A percentile compares a stretch with the other conserved stretches of the same genome.
Conservation (phyloP, 2,888 invertebrate species). For the Liopterus haemorrhoidalis region DNA sequence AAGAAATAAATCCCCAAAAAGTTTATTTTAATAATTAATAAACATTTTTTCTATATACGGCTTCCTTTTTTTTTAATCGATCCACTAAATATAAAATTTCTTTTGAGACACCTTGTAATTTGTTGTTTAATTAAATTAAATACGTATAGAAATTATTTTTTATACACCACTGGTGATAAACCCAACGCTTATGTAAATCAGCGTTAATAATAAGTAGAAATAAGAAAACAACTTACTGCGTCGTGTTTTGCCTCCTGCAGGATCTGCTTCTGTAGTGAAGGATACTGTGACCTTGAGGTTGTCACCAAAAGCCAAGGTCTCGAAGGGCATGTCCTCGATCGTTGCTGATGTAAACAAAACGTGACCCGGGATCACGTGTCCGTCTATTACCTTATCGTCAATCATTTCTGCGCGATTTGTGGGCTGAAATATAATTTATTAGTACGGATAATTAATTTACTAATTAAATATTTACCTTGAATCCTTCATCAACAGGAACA, state of each 20-base stretch:
- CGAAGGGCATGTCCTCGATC: conserved; percentile 63
- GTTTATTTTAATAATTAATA: too few relatives aligned
- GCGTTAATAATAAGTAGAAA: too few relatives aligned
- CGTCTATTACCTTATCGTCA: conserved; percentile 79
- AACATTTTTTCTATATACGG: too few relatives aligned
- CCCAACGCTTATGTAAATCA: too few relatives aligned
- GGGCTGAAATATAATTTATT: conserved; percentile 47
- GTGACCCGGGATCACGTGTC: conserved; percentile 81
- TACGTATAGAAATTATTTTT: neutral
- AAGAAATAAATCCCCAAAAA: too few relatives aligned
- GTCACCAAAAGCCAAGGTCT: conserved; percentile 76
- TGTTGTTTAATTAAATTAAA: neutral
- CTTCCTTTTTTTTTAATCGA: too few relatives aligned
- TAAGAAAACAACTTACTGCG: too few relatives aligned
- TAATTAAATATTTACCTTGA: conserved; percentile 57
- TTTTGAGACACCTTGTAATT: conserved; percentile 23
- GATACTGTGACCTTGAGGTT: conserved; percentile 78
- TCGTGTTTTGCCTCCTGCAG: conserved; percentile 13
- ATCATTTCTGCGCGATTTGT: conserved; percentile 66
- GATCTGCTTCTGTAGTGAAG: conserved; percentile 64
- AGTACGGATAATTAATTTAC: neutral
- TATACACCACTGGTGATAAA: too few relatives aligned
- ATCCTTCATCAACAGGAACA: conserved; percentile 84
- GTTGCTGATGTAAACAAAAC: conserved; percentile 84
- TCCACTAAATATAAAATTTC: too few relatives aligned